Conservation (phyloP, 2,797 vertebrate genomes). For the Podarcis lilfordi region DNA sequence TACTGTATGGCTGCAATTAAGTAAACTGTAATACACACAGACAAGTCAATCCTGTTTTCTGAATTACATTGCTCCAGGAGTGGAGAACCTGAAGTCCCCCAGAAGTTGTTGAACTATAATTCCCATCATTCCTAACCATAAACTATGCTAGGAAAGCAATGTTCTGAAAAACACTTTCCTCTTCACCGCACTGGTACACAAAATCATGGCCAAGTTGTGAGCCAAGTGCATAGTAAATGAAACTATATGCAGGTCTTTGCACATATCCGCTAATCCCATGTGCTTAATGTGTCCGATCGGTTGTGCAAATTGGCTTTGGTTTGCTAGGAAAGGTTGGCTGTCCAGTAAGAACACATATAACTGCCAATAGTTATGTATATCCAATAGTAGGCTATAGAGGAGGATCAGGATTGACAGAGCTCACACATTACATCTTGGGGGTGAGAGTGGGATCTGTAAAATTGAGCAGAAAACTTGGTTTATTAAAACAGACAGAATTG, state of each 20-base stretch:
- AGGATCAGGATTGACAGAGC: no score
- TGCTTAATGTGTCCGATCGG: no score
- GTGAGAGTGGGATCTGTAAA: no score
- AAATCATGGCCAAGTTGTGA: not conserved
- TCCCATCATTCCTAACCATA: not conserved
- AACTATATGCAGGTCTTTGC: not conserved
- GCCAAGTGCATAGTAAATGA: not conserved
- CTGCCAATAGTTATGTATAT: no score
- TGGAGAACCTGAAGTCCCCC: no score
- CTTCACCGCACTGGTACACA: not conserved
- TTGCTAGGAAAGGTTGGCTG: not conserved
- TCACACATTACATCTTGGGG: no score
- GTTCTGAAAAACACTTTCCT: not conserved
- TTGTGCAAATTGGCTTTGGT: not conserved
- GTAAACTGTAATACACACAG: not conserved
- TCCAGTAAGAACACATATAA: no score
- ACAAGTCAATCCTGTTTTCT: not conserved
- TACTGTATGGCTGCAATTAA: not conserved
- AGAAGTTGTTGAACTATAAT: not conserved
- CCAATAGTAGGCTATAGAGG: no score
- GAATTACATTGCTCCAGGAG: not conserved
- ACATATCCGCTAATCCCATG: not conserved
- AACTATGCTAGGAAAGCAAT: not conserved
- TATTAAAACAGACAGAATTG: no score
- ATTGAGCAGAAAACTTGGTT: no score